Base-by-base conservation (phyloP, 2,888 invertebrate genomes). In the Orthosia gothica region DNA sequence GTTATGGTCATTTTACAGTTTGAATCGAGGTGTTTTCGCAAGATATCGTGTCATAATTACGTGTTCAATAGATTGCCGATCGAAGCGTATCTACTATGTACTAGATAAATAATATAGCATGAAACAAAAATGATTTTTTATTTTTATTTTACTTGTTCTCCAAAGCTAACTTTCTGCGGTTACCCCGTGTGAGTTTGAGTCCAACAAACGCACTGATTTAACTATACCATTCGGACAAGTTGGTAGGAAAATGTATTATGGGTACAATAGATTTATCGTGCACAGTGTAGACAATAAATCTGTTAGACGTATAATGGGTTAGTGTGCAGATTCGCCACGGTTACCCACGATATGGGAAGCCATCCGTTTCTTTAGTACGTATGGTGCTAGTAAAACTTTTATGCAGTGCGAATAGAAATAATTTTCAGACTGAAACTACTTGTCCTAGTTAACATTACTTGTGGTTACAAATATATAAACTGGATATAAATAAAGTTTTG, bases 261-360 rank as follows among this genome's bases (percentile, higher is more conserved):
- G 63, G 58, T 55, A 59, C 50, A 26, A 73, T 58, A 78, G 63
- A 76, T 76, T 78, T 76, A 76, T 71, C 49, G 63, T 52, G 49
- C 20, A 16, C 63, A 71, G 71, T 63, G 76, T 64, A 78, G 78
- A 76, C 79, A 78, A 78, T 76, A 76, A 76, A 78, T 76, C 63
- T 54, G 63, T 71, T 71, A 71, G 76, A 76, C 78, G 71, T 76
- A 76, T 76, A 63, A 78, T 71, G 78, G 76, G 78, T 54, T 64
- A 78, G 18, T 71, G 72, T 73, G 70, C 82, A 54, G 64, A 64
- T 55, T 64, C 40, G 54, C 58, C 58, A 78, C 49, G 78, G 63
- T 64, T 40, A n/a, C 52, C 71, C 71, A 63, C 52, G 71, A 63
- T 71, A 63, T 64, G 47, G 52, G 52, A 45, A 70, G 50, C 55